Conservation (phyloP, 1,140 invertebrate genomes). For the Drosophila bipectinata region DNA sequence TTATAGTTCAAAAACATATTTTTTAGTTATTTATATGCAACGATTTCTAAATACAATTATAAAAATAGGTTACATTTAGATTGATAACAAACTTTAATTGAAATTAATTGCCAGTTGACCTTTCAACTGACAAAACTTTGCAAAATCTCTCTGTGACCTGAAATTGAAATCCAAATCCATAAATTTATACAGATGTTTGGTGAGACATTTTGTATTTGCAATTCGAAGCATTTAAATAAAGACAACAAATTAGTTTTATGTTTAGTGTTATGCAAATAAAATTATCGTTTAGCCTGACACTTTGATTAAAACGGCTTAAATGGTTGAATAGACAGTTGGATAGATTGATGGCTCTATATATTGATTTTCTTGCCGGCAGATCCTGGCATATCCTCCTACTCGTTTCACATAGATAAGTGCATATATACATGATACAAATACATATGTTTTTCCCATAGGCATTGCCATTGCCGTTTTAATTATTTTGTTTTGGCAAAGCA, state of each 20-base stretch:
- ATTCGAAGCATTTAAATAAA: conserved; percentile 32
- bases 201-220: conserved; percentile 9
- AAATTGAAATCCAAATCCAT: conserved; percentile 15
- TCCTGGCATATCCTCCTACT: conserved; percentile 5
- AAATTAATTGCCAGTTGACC: conserved; percentile 38
- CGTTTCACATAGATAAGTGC: neutral
- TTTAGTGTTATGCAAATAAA: conserved; percentile 64
- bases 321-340: conserved; percentile 39
- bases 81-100: conserved; percentile 32
- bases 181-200: conserved; percentile 19
- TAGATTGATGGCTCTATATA: conserved; percentile 52
- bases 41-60: conserved; percentile 4
- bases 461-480: conserved; percentile 42
- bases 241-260: conserved; percentile 62
- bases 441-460: conserved; percentile 11
- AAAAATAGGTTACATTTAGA: conserved; percentile 17
- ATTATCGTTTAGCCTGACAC: conserved; percentile 61
- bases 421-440: conserved; percentile 2
- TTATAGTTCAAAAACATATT: neutral
- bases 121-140: neutral
- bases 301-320: conserved; percentile 47
- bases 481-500: conserved; percentile 49
- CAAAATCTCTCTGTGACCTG: conserved; percentile 1
- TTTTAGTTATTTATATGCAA: neutral
- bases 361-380: conserved; percentile 70